Evolutionary conservation across 2,888 invertebrate species (phyloP).

Genomic region (Lamellibrachia satsuma): DNA sequence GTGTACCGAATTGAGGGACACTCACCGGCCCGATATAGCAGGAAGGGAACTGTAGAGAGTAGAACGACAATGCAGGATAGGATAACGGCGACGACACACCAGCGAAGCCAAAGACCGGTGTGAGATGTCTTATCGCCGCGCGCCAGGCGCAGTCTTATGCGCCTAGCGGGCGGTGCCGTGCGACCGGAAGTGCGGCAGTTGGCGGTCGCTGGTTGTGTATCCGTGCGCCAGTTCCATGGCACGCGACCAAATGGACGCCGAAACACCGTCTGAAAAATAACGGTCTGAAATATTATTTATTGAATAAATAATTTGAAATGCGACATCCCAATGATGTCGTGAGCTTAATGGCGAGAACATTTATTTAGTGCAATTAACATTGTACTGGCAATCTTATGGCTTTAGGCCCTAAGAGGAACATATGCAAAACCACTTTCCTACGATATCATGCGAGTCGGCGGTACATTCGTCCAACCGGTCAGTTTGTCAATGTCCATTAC

Average conservation of each 20-base stretch:
- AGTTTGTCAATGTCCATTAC: not conserved
- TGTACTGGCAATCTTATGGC: not conserved
- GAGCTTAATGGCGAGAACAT: not conserved
- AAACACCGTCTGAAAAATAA: not conserved
- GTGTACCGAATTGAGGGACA: not conserved
- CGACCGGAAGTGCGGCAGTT: not conserved
- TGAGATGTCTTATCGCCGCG: not conserved
- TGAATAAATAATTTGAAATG: not conserved
- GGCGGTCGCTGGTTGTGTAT: not conserved
- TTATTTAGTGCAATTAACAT: not conserved
- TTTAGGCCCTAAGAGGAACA: not conserved
- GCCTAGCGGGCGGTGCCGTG: not conserved
- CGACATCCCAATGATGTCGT: not conserved
- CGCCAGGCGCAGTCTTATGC: not conserved
- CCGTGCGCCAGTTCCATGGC: slow-evolving; percentile 5
- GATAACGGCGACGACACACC: not conserved
- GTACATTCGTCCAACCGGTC: not conserved
- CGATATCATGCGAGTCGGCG: not conserved
- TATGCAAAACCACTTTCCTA: not conserved
- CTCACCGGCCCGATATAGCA: not conserved
- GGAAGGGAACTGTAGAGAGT: not conserved
- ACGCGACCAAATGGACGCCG: not conserved
- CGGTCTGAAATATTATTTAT: not conserved
- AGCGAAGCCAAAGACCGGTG: not conserved
- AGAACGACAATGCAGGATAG: not conserved